Percentiles rank a stretch among this genome's conserved stretches.
Conservation (phyloP, 2,113 vertebrate genomes). For the Carettochelys insculpta region DNA sequence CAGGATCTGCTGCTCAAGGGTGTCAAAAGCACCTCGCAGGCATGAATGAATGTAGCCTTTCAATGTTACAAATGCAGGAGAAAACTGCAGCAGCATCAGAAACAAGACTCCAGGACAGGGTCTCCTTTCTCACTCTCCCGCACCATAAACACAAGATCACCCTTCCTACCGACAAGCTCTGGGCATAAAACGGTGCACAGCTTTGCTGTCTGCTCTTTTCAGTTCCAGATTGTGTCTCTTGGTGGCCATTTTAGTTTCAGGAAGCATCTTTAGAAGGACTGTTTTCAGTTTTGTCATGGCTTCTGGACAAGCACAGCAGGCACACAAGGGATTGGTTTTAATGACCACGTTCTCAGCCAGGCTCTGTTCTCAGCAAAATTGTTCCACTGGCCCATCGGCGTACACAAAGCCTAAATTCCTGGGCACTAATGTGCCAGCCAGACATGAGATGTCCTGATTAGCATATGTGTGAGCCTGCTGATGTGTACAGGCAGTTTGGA, state of each 20-base stretch:
- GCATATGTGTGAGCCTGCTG: not conserved
- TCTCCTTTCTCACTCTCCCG: not conserved
- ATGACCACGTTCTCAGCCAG: not conserved
- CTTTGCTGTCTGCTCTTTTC: not conserved
- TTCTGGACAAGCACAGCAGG: not conserved
- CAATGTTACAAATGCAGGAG: not conserved
- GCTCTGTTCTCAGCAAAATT: not conserved
- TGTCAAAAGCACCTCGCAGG: rapidly evolving
- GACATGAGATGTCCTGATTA: not conserved
- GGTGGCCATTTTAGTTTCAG: not conserved
- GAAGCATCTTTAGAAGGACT: not conserved
- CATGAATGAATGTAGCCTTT: not conserved
- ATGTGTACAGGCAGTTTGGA: not conserved
- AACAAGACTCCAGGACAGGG: not conserved
- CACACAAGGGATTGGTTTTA: not conserved
- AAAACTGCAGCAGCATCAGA: not conserved
- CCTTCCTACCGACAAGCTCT: not conserved
- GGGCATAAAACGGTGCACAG: not conserved
- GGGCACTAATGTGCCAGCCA: not conserved
- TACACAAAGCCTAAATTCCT: not conserved
- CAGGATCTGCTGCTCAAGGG: not conserved
- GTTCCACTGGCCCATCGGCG: not conserved
- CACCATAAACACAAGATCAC: not conserved
- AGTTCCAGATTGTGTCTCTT: not conserved
- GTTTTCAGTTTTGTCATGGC: not conserved